Evolutionary conservation across 1,140 invertebrate species (phyloP).

Genomic region (Drosophila santomea): DNA sequence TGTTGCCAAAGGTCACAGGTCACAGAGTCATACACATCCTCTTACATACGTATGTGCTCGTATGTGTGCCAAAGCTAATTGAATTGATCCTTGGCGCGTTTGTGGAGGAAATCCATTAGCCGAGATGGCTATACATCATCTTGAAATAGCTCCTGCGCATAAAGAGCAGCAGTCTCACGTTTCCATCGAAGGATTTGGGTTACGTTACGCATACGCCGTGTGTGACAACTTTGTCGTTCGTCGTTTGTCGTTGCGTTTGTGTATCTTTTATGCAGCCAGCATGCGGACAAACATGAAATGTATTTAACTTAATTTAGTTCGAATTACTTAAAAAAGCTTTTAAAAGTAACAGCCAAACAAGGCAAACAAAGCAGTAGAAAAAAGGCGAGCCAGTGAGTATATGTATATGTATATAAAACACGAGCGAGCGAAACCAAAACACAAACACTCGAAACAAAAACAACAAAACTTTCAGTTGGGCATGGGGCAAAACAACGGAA

Average conservation of each 20-base stretch:
- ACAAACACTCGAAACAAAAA: slow-evolving; percentile 45
- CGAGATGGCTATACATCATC: slow-evolving; percentile 14
- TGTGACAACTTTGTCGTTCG: slow-evolving; percentile 10
- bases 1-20: slow-evolving; percentile 34
- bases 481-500: neutral
- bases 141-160: neutral
- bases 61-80: slow-evolving; percentile 45
- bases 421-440: slow-evolving; percentile 37
- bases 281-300: slow-evolving; percentile 43
- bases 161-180: neutral
- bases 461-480: slow-evolving; percentile 24
- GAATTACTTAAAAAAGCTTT: slow-evolving; percentile 82
- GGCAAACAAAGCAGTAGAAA: slow-evolving; percentile 27
- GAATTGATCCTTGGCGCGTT: slow-evolving; percentile 23
- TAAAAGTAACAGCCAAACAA: slow-evolving; percentile 67
- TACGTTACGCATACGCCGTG: slow-evolving; percentile 52
- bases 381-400: slow-evolving; percentile 3
- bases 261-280: slow-evolving; percentile 24
- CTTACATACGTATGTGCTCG: neutral
- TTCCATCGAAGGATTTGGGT: slow-evolving; percentile 7
- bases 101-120: slow-evolving; percentile 33
- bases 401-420: slow-evolving; percentile 10
- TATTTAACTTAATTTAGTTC: slow-evolving; percentile 80
- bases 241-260: neutral
- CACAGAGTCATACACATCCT: neutral